Evolutionary conservation across 2,113 vertebrate species (phyloP), one percentile per base, ranked within the genome.

Genomic region (Rhinopithecus roxellana): DNA sequence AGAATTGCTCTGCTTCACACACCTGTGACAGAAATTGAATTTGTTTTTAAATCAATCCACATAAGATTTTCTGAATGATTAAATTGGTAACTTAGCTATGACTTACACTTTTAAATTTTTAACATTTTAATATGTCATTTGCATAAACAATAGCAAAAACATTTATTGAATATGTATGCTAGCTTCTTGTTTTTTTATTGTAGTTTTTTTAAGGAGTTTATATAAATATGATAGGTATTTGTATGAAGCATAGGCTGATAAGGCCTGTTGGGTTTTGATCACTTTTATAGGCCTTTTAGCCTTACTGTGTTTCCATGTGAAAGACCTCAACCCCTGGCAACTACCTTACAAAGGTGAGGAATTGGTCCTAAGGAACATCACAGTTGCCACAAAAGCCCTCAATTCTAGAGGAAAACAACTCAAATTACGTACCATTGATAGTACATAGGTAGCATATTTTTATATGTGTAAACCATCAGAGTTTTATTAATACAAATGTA

Each of bases 81-180:
- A 85, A 67, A 72, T 64, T 72, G 70, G 61, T 82, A 90, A 84
- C 22, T 90, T 89, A 90, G n/a, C 23, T 48, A 43, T 48, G 27
- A 48, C 25, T 78, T 94, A 43, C 0, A 86, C n/a, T 69, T 79
- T 35, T 4, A 43, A 40, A 55, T 72, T 45, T 93, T 93, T 83
- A 75, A 52, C 90, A 77, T 82, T 67, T 95, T 93, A 85, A 74
- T 82, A 52, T 70, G 27, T 48, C 22, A 48, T 67, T 89, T 92
- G 22, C 35, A 61, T 90, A 61, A 96, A 43, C 25, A 90, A 69
- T 20, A 83, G 35, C 35, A 86, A 79, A 93, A 79, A 59, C 23
- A 83, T 96, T 38, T 92, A 88, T 72, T 90, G 86, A 89, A 3
- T 91, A 61, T 43, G 17, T 81, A 32, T 81, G 8, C 40, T 50